These are phyloP conservation scores for Bovichtus diacanthus DNA, from an alignment of 2,797 vertebrate species.

Conservation along the genomic window DNA sequence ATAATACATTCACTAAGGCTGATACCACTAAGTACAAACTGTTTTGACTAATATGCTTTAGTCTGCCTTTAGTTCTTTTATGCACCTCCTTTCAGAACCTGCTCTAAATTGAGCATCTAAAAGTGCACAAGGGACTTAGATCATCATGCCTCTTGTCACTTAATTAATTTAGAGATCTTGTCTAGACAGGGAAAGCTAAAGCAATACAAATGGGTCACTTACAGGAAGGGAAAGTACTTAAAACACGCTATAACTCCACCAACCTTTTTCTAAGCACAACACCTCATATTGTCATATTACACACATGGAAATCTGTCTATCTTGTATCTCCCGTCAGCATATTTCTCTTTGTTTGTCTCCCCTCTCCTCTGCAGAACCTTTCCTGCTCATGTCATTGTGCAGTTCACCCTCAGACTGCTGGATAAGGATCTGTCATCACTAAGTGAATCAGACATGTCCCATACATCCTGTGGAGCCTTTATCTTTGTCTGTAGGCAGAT, in stretches of 20 bases:
- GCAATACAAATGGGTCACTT: neutral
- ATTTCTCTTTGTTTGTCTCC: neutral
- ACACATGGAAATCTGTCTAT: neutral
- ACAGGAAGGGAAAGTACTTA: neutral
- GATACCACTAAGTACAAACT: neutral
- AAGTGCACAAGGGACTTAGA: neutral
- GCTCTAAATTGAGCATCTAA: neutral
- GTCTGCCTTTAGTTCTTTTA: neutral
- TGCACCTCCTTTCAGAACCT: neutral
- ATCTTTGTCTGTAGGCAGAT: conserved; percentile 94
- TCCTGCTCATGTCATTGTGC: conserved; percentile 88
- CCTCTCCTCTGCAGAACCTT: conserved; percentile 80
- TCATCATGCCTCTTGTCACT: neutral
- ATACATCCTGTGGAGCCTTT: conserved; percentile 90
- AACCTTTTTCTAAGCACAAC: neutral
- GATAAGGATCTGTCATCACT: conserved; percentile 82
- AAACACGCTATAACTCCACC: neutral
- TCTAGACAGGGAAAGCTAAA: neutral
- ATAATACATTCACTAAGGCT: neutral
- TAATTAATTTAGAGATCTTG: neutral
- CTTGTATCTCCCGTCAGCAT: neutral
- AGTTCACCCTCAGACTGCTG: conserved; percentile 93
- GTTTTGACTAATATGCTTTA: conserved; percentile 1
- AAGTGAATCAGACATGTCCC: conserved; percentile 78
- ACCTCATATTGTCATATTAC: neutral